phyloP scores from a whole-genome alignment of 1,140 invertebrate species.

The Helicoverpa zea region DNA sequence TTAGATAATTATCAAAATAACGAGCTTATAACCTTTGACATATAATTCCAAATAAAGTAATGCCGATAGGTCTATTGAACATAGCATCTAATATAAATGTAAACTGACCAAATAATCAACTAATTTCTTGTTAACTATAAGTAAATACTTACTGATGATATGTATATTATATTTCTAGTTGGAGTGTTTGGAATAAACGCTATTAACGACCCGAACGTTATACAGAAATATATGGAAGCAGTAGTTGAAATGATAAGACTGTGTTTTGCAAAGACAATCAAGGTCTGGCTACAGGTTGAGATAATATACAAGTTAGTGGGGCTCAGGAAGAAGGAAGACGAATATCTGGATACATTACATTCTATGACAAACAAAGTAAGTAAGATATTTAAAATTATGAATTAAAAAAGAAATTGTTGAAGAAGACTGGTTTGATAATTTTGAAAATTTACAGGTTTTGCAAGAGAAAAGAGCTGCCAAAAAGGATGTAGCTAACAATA shows the following conservation, averaged over 20 bases:
- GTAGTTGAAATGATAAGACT: neutral
- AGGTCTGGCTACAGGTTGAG: neutral
- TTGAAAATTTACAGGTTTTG: neutral
- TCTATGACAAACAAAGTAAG: constrained; percentile 8
- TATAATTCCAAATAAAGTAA: too few species aligned
- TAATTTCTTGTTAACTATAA: neutral
- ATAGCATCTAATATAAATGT: too few species aligned
- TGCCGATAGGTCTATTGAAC: too few species aligned
- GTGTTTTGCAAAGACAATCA: neutral
- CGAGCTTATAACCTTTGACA: too few species aligned
- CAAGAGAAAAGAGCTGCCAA: neutral
- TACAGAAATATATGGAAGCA: neutral
- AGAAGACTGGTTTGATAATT: neutral
- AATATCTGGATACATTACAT: neutral
- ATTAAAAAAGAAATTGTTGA: neutral
- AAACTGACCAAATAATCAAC: neutral
- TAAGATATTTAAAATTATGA: neutral
- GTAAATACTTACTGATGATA: neutral
- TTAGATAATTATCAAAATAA: too few species aligned
- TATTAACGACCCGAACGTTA: neutral
- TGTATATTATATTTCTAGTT: neutral
- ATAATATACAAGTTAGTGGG: neutral
- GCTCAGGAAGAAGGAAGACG: constrained; percentile 21
- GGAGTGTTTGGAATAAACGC: neutral
- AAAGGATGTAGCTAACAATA: neutral